These are phyloP conservation scores for Lophochroa leadbeateri DNA, from an alignment of 2,113 vertebrate genomes.

Conservation along the genomic window DNA sequence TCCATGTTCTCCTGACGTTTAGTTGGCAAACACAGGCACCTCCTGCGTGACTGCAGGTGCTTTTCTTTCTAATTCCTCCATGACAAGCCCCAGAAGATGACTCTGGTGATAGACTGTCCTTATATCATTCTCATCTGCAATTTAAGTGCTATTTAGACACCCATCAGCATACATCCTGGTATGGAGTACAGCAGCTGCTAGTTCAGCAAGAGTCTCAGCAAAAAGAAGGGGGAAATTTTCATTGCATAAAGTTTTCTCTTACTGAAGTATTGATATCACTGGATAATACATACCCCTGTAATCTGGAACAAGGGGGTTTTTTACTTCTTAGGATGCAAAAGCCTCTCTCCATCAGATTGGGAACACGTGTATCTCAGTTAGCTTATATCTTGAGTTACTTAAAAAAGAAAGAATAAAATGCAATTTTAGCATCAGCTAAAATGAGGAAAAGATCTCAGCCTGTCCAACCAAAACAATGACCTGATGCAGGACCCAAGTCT, in stretches of 20 bases:
- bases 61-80: not conserved
- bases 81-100: not conserved
- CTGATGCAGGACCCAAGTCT: slow-evolving; percentile 29
- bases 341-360: not conserved
- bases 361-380: not conserved
- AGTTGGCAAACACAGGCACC: fast-evolving
- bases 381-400: not conserved
- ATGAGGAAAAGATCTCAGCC: slow-evolving; percentile 25
- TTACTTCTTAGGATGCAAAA: slow-evolving; percentile 6
- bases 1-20: not conserved
- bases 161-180: not conserved
- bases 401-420: not conserved
- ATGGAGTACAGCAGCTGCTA: not conserved
- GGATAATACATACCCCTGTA: not conserved
- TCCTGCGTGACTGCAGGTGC: not conserved
- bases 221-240: not conserved
- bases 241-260: not conserved
- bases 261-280: not conserved
- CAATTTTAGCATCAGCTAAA: slow-evolving; percentile 22
- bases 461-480: slow-evolving; percentile 36
- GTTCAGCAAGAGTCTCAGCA: not conserved
- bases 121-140: not conserved
- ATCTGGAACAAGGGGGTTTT: not conserved
- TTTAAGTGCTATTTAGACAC: not conserved
- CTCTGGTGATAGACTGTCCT: not conserved